Base-by-base conservation (phyloP, 2,797 vertebrate genomes). In the Chromobotia macracanthus region DNA sequence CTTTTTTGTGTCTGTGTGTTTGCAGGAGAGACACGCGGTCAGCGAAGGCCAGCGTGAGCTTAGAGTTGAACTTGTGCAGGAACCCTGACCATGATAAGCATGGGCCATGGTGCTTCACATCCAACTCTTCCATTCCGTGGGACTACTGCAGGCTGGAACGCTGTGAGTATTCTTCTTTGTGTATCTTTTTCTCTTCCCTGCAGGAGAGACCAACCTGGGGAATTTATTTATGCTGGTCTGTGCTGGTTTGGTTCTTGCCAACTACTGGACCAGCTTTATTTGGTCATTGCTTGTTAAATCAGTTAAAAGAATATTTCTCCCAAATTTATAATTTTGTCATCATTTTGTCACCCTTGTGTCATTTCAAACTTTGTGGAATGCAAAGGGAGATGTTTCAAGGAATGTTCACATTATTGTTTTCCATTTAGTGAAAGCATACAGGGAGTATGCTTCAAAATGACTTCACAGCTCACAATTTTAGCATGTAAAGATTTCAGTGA, bases 91-190 rank as follows among this genome's bases (percentile, higher is more conserved):
- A 94, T 75, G 97, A 99, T 90, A 96, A 95, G 85, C 97, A 99
- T 8, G 97, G 97, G 68, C 97, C 96, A 77, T 99, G 97, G 97
- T 99, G 97, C 89, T 97, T 97, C 91, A 98, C 97, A 4, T 95
- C 93, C 87, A 95, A 96, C 84, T 95, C 94, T 80, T 93, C 93
- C 0, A 81, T 97, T 90, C 94, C 96, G 75, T 99, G 97, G 97
- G 97, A 99, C 92, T 99, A 99, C 87, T 99, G 97, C 77, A 94
- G 93, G 82, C 92, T 98, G 86, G 96, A 95, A 86, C 94, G 90
- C 86, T 99, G 97, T 99, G 90, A 97, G 97, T 95, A 31, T 55
- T 19, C 41, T 66, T 55, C 38, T 38, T 60, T 38, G 5, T 67
- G 53, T 56, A 11, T 56, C 35, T 61, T 28, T 60, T 7, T 56